Evolutionary conservation across 2,797 vertebrate genomes (phyloP), one percentile per base, ranked within the genome.

Genomic region (Microctenopoma stevenorrisi): DNA sequence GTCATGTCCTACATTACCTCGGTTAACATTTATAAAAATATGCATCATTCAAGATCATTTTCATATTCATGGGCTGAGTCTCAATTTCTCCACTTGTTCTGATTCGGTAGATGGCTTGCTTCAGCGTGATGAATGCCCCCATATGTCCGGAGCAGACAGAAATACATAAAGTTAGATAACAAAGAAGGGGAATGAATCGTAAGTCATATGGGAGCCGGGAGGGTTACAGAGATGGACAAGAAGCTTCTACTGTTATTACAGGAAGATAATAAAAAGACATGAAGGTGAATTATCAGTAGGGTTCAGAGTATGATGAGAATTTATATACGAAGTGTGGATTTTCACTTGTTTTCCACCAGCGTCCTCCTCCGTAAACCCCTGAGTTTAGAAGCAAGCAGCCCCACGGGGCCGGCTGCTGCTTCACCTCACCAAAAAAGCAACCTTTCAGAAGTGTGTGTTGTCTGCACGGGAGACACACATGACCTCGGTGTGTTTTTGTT

Each of bases 401-500:
- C 53, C 59, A 3, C 4, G 16, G 58, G 64, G 59, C 59, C 3
- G 25, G 40, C 54, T 54, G 37, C 48, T 13, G 33, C 54, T 43
- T 69, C 70, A 55, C 59, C 44, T 55, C 42, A 18, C 37, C 16
- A 37, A 28, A 58, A 10, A 40, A 47, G 53, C 43, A 11, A 14
- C 43, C 30, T 44, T 22, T 48, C 38, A 16, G 13, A 35, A 5
- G 6, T 5, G 40, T 5, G 51, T 22, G 7, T 16, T 44, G 33
- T 58, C 18, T 25, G 46, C 2, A 59, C 55, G 35, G 43, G 38
- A 55, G 12, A 51, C 43, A 47, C 46, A 44, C 8, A 9, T 14
- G 2, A 62, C 44, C 56, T 63, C 26, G 46, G 2, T 72, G n/a
- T 82, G 13, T 87, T 86, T 79, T 95, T 37, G 5, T 33, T 33